Base-by-base conservation (phyloP, 2,888 invertebrate species). In the Hedya salicella region DNA sequence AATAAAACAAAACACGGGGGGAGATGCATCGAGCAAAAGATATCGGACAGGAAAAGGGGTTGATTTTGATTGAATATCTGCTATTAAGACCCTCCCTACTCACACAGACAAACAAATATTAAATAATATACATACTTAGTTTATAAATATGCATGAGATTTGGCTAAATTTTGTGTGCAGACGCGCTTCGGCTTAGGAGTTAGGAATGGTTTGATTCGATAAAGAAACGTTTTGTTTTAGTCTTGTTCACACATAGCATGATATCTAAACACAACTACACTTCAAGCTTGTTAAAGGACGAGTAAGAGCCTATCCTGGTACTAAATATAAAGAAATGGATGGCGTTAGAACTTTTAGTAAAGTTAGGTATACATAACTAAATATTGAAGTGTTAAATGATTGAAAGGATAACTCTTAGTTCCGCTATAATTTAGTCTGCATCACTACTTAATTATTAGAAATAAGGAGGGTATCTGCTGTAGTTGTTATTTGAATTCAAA, bases 11-110 rank as follows among this genome's bases (percentile, higher is more conserved):
- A 85, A 83, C 80, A 77, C 73, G 78, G 81, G 86, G 88, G 88
- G 88, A 82, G 88, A 87, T 84, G 86, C 86, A 87, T 81, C 86
- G 82, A 81, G 78, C 85, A 80, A 88, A 89, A 91, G 91, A 90
- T 90, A 90, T 89, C 89, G 90, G 89, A 79, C 86, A 83, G 84
- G 84, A 81, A 77, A 88, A 89, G 83, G 91, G 92, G 91, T 90
- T 89, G 89, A 87, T 87, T 90, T 91, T 91, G 92, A 92, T 92
- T 91, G 92, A 92, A 92, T 92, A 92, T 92, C 91, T 91, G 92
- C 88, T 91, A 91, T 92, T 85, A 91, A 87, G 88, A 85, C 85
- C 89, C 90, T 83, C 84, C 84, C 83, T 79, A 70, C 73, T 76
- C 83, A 73, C 88, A 86, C 89, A 89, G 86, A 73, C 75, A 85